Conservation (phyloP, 1,140 invertebrate genomes). For the Drosophila sproati region DNA sequence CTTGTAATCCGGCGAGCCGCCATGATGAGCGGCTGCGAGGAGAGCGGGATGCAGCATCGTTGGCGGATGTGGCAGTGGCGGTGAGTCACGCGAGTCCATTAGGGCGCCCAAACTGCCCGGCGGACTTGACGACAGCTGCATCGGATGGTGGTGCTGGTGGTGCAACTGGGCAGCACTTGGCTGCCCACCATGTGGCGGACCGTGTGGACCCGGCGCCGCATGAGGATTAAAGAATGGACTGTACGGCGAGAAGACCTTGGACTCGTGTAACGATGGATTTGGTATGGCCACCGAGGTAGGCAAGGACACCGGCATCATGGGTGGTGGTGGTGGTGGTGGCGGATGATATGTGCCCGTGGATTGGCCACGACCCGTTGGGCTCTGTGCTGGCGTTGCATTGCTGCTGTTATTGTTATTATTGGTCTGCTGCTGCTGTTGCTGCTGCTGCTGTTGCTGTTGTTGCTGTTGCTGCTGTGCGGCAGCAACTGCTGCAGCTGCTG, state of each 20-base stretch:
- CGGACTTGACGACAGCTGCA: conserved; percentile 86
- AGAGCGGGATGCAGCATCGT: conserved; percentile 92
- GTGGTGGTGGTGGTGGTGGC: conserved; percentile 89
- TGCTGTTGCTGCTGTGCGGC: conserved; percentile 52
- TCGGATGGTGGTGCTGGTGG: conserved; percentile 76
- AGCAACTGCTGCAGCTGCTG: conserved; percentile 49
- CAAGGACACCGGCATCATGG: conserved; percentile 88
- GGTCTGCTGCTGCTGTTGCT: conserved; percentile 40
- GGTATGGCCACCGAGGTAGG: conserved; percentile 97
- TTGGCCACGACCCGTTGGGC: conserved; percentile 89
- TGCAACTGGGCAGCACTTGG: conserved; percentile 83
- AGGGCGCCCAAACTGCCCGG: conserved; percentile 87
- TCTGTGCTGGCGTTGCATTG: conserved; percentile 85
- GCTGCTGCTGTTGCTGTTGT: conserved; percentile 53
- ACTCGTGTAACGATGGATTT: conserved; percentile 97
- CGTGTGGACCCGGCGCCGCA: conserved; percentile 76
- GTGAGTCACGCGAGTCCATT: conserved; percentile 90
- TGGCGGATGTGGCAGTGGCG: conserved; percentile 91
- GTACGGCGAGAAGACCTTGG: conserved; percentile 96
- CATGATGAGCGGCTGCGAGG: conserved; percentile 91
- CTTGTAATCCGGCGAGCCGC: conserved; percentile 90
- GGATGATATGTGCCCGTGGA: conserved; percentile 86
- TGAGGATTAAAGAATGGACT: conserved; percentile 91
- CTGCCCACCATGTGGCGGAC: conserved; percentile 86
- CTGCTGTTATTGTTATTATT: conserved; percentile 44